These are phyloP conservation scores for Hirudo medicinalis DNA, from an alignment of 1,140 invertebrate genomes.

Conservation along the genomic window DNA sequence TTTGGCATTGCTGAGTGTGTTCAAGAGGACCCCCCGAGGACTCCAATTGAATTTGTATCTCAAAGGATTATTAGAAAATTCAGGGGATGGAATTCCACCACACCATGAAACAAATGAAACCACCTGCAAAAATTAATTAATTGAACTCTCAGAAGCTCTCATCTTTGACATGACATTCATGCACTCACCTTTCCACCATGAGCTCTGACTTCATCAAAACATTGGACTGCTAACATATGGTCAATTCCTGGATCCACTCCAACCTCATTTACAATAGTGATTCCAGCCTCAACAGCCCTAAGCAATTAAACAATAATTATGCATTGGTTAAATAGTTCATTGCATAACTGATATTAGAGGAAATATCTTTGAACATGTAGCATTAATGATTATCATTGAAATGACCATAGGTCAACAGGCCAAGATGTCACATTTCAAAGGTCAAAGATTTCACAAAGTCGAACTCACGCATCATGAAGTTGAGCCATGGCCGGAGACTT, in stretches of 20 bases:
- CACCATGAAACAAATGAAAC: constrained; percentile 93
- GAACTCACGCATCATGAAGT: constrained; percentile 60
- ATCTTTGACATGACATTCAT: constrained; percentile 17
- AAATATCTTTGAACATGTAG: too few relatives aligned
- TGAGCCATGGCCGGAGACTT: constrained; percentile 65
- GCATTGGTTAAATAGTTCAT: background rate
- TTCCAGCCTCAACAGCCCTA: constrained; percentile 64
- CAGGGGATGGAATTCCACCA: constrained; percentile 86
- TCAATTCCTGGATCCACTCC: constrained; percentile 96
- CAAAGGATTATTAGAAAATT: constrained; percentile 79
- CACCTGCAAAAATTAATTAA: constrained; percentile 28
- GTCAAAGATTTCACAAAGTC: too few relatives aligned
- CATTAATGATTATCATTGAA: too few relatives aligned
- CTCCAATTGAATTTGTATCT: constrained; percentile 94
- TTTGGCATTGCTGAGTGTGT: constrained; percentile 72
- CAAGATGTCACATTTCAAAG: too few relatives aligned
- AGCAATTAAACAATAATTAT: background rate
- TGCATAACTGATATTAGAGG: too few relatives aligned
- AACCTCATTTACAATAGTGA: constrained; percentile 86
- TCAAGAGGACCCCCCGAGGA: constrained; percentile 74
- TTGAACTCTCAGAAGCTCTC: background rate
- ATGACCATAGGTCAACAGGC: too few relatives aligned
- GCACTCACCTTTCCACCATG: constrained; percentile 49
- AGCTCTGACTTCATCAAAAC: constrained; percentile 74
- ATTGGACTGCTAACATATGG: constrained; percentile 89